Conservation (phyloP, 23 tunicate species). For the Halocynthia aurantium region DNA sequence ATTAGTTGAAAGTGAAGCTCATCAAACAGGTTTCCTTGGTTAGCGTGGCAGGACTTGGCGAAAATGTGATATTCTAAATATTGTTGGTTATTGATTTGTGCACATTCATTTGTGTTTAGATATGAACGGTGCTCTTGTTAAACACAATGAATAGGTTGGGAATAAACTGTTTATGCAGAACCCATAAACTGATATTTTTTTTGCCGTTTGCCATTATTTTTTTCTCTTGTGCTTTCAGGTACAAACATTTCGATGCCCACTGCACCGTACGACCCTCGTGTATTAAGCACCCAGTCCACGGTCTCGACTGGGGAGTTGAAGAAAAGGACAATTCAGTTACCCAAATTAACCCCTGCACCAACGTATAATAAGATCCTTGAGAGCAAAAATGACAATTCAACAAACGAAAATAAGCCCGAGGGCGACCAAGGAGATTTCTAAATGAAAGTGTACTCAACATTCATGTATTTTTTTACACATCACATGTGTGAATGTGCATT, state of each 20-base stretch:
- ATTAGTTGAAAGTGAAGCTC: too few species aligned
- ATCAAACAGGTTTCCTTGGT: too few species aligned
- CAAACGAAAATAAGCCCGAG: background rate
- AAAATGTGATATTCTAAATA: too few species aligned
- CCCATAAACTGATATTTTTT: too few species aligned
- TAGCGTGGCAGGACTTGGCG: too few species aligned
- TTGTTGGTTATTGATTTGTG: background rate
- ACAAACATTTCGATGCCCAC: constrained; percentile 16
- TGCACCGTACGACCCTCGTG: constrained; percentile 74
- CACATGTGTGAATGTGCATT: too few species aligned
- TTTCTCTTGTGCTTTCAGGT: background rate
- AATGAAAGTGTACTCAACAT: background rate
- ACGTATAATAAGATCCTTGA: background rate
- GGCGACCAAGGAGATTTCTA: constrained; percentile 10
- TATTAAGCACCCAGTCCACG: constrained; percentile 19
- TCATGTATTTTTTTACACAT: background rate
- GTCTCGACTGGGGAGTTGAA: constrained; percentile 23
- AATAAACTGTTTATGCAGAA: too few species aligned
- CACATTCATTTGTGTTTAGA: background rate
- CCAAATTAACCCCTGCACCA: constrained; percentile 68
- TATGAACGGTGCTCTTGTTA: too few species aligned
- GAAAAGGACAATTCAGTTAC: constrained; percentile 62
- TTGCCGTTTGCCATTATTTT: too few species aligned
- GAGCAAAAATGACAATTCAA: background rate
- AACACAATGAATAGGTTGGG: too few species aligned